Conservation (phyloP, 2,888 invertebrate species). For the Lacanobia oleracea region DNA sequence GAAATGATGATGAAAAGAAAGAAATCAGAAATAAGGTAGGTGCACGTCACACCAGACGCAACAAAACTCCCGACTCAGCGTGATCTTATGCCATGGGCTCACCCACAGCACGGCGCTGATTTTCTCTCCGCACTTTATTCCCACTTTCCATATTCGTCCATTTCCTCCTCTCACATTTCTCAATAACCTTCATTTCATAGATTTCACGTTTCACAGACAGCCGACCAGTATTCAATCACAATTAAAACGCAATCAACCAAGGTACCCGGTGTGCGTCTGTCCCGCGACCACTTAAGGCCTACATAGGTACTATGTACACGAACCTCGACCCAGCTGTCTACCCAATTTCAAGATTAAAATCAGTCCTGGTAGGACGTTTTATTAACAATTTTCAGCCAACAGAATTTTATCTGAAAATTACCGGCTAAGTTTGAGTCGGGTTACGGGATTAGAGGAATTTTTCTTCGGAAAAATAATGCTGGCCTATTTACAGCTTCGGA, state of each 20-base stretch:
- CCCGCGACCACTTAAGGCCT: not conserved
- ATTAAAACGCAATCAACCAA: slow-evolving; percentile 28
- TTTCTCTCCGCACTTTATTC: not conserved
- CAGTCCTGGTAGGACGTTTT: slow-evolving; percentile 4
- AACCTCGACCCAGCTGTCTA: slow-evolving; percentile 34
- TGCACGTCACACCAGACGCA: too few relatives aligned
- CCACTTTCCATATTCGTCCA: not conserved
- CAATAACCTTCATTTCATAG: not conserved
- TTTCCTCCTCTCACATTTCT: not conserved
- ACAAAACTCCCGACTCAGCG: too few relatives aligned
- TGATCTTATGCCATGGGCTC: too few relatives aligned
- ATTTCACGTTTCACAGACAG: not conserved
- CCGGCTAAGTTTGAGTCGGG: not conserved
- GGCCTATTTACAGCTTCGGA: not conserved
- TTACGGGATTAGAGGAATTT: not conserved
- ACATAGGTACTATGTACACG: not conserved
- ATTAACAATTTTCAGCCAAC: slow-evolving; percentile 2
- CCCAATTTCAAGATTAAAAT: slow-evolving; percentile 53
- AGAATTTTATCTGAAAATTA: slow-evolving; percentile 17
- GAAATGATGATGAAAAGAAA: too few relatives aligned
- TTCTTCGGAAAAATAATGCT: not conserved
- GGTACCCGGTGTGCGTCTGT: slow-evolving; percentile 4
- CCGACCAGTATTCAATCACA: slow-evolving; percentile 32
- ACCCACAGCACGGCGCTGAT: too few relatives aligned
- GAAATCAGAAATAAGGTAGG: too few relatives aligned